Evolutionary conservation across 1,140 invertebrate genomes (phyloP), one percentile per base, ranked within the genome.

Genomic region (Drosophila pseudoananassae): DNA sequence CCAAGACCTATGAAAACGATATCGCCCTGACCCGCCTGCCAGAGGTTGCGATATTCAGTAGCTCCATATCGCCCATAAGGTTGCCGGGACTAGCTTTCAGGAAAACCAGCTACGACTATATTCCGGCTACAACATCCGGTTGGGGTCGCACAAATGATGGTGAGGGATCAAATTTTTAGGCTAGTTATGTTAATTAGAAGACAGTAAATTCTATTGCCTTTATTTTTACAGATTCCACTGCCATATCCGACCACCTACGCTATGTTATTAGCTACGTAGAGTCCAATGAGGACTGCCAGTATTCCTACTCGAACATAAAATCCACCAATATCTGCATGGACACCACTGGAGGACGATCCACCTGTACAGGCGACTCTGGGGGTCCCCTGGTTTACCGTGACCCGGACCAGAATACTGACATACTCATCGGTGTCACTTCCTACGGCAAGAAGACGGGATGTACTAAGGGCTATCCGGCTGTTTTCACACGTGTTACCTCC

Each of bases 391-490:
- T 82, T 1, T 65, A 80, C 40, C 59, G 65, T 9, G 79, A 83
- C 17, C 50, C 53, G 17, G 9, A 50, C 0, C 9, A 45, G 1
- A 55, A 78, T 43, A 23, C 57, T 1, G 58, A 74, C 10, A 10
- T 74, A 17, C 15, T 90, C 14, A 90, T 94, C 33, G 93, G 93
- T 54, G 60, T 93, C 40, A 92, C 92, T 2, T 93, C 93, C 2
- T 94, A 93, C 61, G 93, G 93, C 36, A 78, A 92, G 46, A 69
- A 70, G 27, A 68, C 79, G 4, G 93, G 93, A 15, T 93, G 93
- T 66, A 90, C 92, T n/a, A 64, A 70, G 47, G 92, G 92, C 9
- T 83, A 78, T n/a, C 90, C 92, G n/a, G 78, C 82, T 25, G 92
- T 91, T 8, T 92, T 92, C 63, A 90, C 91, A 29, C 69, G 92